Evolutionary conservation across 2,888 invertebrate genomes (phyloP).

Genomic region (Cryptus viduatorius): DNA sequence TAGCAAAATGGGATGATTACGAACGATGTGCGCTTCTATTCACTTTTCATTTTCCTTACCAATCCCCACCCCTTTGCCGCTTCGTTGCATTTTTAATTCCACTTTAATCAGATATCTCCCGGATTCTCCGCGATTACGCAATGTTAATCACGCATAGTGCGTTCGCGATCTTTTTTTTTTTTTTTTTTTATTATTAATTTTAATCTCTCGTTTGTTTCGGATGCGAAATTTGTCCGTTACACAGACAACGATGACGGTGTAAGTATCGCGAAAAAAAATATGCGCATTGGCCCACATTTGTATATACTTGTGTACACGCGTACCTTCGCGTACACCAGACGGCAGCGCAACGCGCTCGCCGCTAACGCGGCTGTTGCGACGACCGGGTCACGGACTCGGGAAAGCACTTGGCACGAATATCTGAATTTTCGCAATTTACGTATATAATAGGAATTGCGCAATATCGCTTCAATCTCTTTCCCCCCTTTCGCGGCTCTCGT

Average conservation of each 20-base stretch:
- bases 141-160: neutral
- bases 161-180: neutral
- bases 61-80: slow-evolving; percentile 6
- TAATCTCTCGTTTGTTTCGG: neutral
- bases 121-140: slow-evolving; percentile 6
- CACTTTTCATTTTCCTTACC: slow-evolving; percentile 8
- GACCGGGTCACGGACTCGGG: slow-evolving; percentile 66
- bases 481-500: neutral
- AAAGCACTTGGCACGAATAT: slow-evolving; percentile 69
- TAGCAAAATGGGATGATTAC: slow-evolving; percentile 54
- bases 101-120: slow-evolving; percentile 20
- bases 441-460: slow-evolving; percentile 41
- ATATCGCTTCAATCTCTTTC: neutral
- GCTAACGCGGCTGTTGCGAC: slow-evolving; percentile 45
- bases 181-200: neutral
- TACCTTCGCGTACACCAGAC: slow-evolving; percentile 29
- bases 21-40: slow-evolving; percentile 38
- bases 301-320: neutral
- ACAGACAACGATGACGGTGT: neutral
- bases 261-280: slow-evolving; percentile 4
- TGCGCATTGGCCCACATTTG: slow-evolving; percentile 38
- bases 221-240: neutral
- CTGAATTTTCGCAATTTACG: slow-evolving; percentile 60
- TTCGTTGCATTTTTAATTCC: slow-evolving; percentile 34
- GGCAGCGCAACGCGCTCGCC: slow-evolving; percentile 39